Evolutionary conservation across 1,140 invertebrate genomes (phyloP), one percentile per base, ranked within the genome.

Genomic region (Agrilus planipennis): DNA sequence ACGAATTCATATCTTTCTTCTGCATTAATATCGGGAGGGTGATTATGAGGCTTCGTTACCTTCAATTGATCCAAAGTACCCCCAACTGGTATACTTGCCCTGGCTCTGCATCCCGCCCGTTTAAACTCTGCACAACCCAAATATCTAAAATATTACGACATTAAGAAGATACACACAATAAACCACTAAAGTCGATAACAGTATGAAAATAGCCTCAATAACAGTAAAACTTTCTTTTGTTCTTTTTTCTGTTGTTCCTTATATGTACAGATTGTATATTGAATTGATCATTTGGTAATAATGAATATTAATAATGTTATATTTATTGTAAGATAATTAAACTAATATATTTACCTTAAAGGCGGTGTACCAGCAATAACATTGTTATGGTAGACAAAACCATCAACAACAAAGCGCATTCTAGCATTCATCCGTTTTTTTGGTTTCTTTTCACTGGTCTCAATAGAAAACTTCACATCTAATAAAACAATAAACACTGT

Each of bases 301-400:
- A n/a, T n/a, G n/a, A n/a, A n/a, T n/a, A n/a, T n/a, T n/a, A n/a
- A n/a, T n/a, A n/a, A n/a, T n/a, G n/a, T n/a, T n/a, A n/a, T n/a
- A n/a, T n/a, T n/a, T n/a, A n/a, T n/a, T n/a, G n/a, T n/a, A n/a
- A n/a, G n/a, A n/a, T n/a, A n/a, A n/a, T n/a, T n/a, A n/a, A n/a
- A n/a, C n/a, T n/a, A n/a, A n/a, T n/a, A n/a, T 43, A 49, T 44
- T 51, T 53, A 55, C 53, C 51, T 46, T 46, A 55, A 45, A 21
- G 51, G 53, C 31, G 53, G 51, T 10, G 41, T 38, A 30, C 49
- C 53, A 23, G 51, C 31, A n/a, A 53, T 39, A n/a, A 51, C 41
- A 47, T 55, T 55, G 35, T 44, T 51, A 32, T 55, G 51, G 45
- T 55, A 55, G 11, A 50, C 47, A 42, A 49, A 55, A 37, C 53